Evolutionary conservation across 2,888 invertebrate species (phyloP).

Genomic region (Cheilosia vulpina): DNA sequence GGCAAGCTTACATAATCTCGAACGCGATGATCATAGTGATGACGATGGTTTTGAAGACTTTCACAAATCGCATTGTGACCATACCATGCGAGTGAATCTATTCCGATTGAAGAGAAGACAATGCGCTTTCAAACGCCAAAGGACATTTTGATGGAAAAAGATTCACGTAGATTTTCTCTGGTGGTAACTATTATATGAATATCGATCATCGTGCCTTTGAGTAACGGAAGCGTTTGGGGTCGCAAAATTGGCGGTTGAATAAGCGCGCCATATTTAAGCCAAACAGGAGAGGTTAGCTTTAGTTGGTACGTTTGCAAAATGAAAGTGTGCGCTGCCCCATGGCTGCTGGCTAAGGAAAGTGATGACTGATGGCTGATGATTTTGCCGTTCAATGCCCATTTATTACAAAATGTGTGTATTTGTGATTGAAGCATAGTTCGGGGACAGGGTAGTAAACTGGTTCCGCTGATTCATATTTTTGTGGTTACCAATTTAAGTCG

Average conservation of each 20-base stretch:
- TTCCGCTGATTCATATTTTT: background rate
- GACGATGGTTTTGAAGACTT: conserved; percentile 8
- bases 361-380: conserved; percentile 26
- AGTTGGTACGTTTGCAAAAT: background rate
- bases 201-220: conserved; percentile 30
- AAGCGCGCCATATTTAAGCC: background rate
- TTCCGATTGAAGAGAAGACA: background rate
- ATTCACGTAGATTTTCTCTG: conserved; percentile 10
- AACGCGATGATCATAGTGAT: background rate
- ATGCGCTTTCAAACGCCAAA: conserved; percentile 7
- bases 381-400: conserved; percentile 15
- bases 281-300: background rate
- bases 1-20: conserved; percentile 1
- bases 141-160: conserved; percentile 7
- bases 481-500: no score
- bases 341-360: background rate
- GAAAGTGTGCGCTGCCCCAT: conserved; percentile 15
- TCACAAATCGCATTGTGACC: conserved; percentile 2
- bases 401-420: background rate
- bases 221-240: conserved; percentile 21
- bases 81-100: background rate
- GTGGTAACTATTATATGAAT: background rate
- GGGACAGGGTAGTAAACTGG: background rate
- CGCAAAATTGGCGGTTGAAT: conserved; percentile 9
- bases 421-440: background rate